These are phyloP conservation scores for Cephus rjabovi DNA, from an alignment of 2,888 invertebrate genomes.

Conservation along the genomic window DNA sequence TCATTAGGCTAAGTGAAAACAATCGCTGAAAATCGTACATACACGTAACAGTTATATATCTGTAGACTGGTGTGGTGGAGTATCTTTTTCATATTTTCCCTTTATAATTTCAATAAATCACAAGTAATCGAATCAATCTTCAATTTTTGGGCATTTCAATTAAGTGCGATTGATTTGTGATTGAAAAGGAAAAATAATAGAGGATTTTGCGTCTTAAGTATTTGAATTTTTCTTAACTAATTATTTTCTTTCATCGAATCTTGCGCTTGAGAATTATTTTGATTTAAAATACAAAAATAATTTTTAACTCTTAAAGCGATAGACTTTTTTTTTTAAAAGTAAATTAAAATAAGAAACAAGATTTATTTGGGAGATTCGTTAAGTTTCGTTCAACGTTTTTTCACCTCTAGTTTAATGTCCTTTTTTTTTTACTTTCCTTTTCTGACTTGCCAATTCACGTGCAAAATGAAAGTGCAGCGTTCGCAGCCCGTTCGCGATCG, in stretches of 20 bases:
- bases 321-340: not conserved
- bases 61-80: not conserved
- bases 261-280: not conserved
- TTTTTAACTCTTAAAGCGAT: not conserved
- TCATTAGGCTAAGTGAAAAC: no score
- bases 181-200: not conserved
- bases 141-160: not conserved
- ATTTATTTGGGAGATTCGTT: not conserved
- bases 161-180: not conserved
- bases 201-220: not conserved
- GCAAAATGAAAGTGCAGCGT: slow-evolving; percentile 15
- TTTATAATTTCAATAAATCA: not conserved
- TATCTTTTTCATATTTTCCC: not conserved
- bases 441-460: not conserved
- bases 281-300: not conserved
- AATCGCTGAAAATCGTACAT: not conserved
- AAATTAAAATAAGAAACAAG: not conserved
- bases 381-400: not conserved
- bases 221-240: not conserved
- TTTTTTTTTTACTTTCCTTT: not conserved
- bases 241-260: not conserved
- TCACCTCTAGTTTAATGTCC: not conserved
- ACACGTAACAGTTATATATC: not conserved
- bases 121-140: not conserved
- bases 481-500: slow-evolving; percentile 20